Evolutionary conservation across 2,113 vertebrate genomes (phyloP).

Genomic region (Pseudolaguvia tuberculata): DNA sequence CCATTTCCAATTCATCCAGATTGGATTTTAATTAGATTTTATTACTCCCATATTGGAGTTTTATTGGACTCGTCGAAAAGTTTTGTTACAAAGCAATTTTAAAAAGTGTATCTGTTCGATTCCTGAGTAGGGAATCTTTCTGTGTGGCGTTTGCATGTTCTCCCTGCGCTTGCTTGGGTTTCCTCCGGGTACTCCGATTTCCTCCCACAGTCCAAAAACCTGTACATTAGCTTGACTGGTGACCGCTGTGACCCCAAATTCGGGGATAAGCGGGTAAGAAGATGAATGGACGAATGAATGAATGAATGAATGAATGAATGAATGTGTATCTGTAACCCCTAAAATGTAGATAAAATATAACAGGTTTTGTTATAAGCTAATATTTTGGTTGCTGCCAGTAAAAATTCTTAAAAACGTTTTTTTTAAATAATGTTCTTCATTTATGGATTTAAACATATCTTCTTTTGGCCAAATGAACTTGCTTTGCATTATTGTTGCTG

Average conservation of each 20-base stretch:
- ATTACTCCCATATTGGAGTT: neutral
- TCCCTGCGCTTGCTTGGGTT: too few species aligned
- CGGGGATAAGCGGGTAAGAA: neutral
- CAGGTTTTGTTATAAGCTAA: neutral
- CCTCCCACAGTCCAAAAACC: too few species aligned
- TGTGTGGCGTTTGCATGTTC: too few species aligned
- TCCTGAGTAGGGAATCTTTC: too few species aligned
- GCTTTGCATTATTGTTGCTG: neutral
- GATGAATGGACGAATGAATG: too few species aligned
- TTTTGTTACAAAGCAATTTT: neutral
- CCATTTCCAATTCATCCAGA: neutral
- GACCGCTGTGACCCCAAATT: too few species aligned
- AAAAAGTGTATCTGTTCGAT: too few species aligned
- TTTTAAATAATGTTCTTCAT: neutral
- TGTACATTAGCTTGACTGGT: too few species aligned
- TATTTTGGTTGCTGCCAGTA: neutral
- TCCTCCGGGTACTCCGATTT: too few species aligned
- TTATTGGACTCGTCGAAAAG: neutral
- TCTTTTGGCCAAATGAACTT: neutral
- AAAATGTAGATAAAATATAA: too few species aligned
- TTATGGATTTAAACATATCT: neutral
- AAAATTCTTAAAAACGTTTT: neutral
- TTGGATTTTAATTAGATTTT: neutral
- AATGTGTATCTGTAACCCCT: neutral
- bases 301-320: too few species aligned